A percentile compares a stretch with the other conserved stretches of the same genome.
Conservation (phyloP, 2,888 invertebrate genomes). For the Aromia moschata region DNA sequence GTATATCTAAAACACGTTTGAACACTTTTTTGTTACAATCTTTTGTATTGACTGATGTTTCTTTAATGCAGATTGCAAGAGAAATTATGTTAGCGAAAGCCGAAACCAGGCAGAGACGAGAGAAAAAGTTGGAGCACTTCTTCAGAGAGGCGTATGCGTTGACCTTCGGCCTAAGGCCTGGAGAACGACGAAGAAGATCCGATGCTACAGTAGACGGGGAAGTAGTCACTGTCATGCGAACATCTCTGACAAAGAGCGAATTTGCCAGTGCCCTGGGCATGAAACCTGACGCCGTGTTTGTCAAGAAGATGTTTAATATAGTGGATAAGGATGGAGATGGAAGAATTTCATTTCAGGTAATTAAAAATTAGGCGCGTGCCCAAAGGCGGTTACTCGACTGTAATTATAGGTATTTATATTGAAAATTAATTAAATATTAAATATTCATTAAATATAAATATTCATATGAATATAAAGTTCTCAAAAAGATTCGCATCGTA, state of each 20-base stretch:
- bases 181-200: slow-evolving; percentile 80
- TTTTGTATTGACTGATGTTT: too few relatives aligned
- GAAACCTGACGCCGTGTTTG: slow-evolving; percentile 94
- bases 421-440: too few relatives aligned
- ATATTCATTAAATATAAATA: too few relatives aligned
- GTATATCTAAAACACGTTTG: too few relatives aligned
- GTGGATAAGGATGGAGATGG: slow-evolving; percentile 95
- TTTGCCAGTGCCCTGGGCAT: slow-evolving; percentile 96
- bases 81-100: slow-evolving; percentile 91
- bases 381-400: too few relatives aligned
- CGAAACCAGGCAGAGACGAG: slow-evolving; percentile 92
- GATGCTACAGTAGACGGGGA: slow-evolving; percentile 79
- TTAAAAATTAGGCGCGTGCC: too few relatives aligned
- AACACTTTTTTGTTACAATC: too few relatives aligned
- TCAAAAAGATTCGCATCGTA: too few relatives aligned
- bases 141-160: slow-evolving; percentile 95
- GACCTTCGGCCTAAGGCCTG: slow-evolving; percentile 89
- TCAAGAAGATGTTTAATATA: slow-evolving; percentile 97
- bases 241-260: slow-evolving; percentile 89
- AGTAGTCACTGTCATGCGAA: slow-evolving; percentile 92
- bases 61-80: slow-evolving; percentile 72
- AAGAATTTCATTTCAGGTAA: slow-evolving; percentile 90
- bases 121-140: slow-evolving; percentile 92
- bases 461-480: too few relatives aligned
- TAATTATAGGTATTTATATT: too few relatives aligned